These are phyloP conservation scores for Agrochola macilenta DNA, from an alignment of 2,888 invertebrate species.

Conservation along the genomic window DNA sequence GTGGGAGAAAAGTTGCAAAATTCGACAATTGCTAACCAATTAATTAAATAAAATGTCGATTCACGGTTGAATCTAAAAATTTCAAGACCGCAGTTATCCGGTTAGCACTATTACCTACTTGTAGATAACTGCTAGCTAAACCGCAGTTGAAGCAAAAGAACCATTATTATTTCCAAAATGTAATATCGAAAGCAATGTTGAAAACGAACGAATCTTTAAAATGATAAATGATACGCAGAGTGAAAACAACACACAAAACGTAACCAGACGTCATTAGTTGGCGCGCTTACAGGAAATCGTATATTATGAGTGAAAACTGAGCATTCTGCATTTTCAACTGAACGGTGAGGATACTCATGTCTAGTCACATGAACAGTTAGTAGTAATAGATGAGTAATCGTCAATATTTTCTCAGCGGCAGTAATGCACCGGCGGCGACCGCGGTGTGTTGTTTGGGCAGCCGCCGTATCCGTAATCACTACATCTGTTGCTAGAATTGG, in stretches of 20 bases:
- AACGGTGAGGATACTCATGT: conserved; percentile 63
- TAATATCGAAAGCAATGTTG: conserved; percentile 37
- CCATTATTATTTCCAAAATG: conserved; percentile 38
- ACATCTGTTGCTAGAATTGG: conserved; percentile 30
- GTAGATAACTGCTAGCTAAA: conserved; percentile 11
- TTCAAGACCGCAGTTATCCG: conserved; percentile 29
- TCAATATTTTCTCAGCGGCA: conserved; percentile 51
- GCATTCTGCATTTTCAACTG: conserved; percentile 74
- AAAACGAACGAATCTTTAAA: conserved; percentile 58
- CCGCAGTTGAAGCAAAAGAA: conserved; percentile 13
- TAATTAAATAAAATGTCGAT: conserved; percentile 56
- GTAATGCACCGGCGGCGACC: conserved; percentile 23
- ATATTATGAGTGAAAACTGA: conserved; percentile 77
- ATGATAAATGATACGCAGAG: conserved; percentile 71
- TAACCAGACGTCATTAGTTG: conserved; percentile 74
- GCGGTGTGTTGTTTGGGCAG: conserved; percentile 30
- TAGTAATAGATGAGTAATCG: conserved; percentile 49
- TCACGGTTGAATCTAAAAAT: conserved; percentile 41
- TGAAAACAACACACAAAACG: conserved; percentile 71
- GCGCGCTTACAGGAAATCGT: conserved; percentile 73
- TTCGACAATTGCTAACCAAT: conserved; percentile 37
- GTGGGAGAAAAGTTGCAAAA: conserved; percentile 38
- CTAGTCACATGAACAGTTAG: conserved; percentile 48
- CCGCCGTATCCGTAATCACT: conserved; percentile 48
- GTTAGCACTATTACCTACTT: conserved; percentile 27